Evolutionary conservation across 2,797 vertebrate genomes (phyloP).

Genomic region (Alfaro cultratus): DNA sequence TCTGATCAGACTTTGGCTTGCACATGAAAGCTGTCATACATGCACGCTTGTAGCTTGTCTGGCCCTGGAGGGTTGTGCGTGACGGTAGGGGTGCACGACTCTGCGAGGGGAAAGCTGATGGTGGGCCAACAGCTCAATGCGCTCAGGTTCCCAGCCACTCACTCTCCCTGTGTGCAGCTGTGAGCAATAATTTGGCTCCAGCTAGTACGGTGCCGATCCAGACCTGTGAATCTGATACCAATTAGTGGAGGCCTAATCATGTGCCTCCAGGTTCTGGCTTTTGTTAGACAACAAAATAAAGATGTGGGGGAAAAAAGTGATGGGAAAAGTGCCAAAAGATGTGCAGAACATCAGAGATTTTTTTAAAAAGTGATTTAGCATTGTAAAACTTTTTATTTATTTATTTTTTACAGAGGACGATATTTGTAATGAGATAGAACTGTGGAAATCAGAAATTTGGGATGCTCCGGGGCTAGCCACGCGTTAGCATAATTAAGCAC

Average conservation of each 20-base stretch:
- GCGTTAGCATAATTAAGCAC: conserved; percentile 41
- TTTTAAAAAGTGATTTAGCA: conserved; percentile 69
- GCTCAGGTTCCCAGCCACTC: conserved; percentile 50
- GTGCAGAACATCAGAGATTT: conserved; percentile 50
- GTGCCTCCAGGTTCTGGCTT: conserved; percentile 71
- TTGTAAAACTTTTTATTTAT: conserved; percentile 45
- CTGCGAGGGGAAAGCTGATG: conserved; percentile 51
- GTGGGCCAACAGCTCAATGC: conserved; percentile 60
- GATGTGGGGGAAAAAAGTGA: conserved; percentile 23
- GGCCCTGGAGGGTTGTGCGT: conserved; percentile 39
- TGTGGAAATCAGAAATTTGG: conserved; percentile 13
- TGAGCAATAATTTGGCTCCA: conserved; percentile 67
- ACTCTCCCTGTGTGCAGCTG: conserved; percentile 61
- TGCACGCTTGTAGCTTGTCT: conserved; percentile 42
- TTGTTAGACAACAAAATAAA: conserved; percentile 60
- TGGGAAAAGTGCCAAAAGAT: conserved; percentile 26
- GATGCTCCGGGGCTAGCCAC: conserved; percentile 17
- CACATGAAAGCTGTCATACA: conserved; percentile 64
- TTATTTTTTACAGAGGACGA: conserved; percentile 35
- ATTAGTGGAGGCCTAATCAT: conserved; percentile 78
- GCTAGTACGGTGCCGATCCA: conserved; percentile 59
- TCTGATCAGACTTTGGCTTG: conserved; percentile 69
- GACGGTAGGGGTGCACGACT: conserved; percentile 57
- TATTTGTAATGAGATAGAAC: conserved; percentile 22
- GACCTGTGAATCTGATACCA: conserved; percentile 81